Percentiles rank a stretch among this genome's conserved stretches.
These are phyloP conservation scores for Hippoglossus stenolepis DNA, from an alignment of 2,113 vertebrate species.

Conservation along the genomic window DNA sequence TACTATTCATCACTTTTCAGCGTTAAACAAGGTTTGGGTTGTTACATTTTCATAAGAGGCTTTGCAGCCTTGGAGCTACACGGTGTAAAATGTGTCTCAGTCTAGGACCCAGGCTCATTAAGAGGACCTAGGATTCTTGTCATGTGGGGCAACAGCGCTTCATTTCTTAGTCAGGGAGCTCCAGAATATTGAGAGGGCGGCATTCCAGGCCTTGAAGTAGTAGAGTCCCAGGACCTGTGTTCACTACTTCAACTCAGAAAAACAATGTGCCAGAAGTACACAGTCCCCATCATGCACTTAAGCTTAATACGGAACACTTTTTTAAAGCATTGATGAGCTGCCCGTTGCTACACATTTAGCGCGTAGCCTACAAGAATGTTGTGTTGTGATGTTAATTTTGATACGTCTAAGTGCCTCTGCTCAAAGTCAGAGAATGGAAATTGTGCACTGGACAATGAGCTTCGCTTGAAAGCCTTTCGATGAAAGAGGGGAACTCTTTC, in stretches of 20 bases:
- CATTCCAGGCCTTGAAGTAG: slow-evolving; percentile 55
- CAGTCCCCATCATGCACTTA: slow-evolving; percentile 43
- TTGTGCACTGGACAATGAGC: slow-evolving; percentile 35
- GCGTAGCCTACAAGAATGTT: slow-evolving; percentile 18
- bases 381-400: slow-evolving; percentile 57
- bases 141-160: slow-evolving; percentile 43
- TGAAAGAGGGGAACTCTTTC: slow-evolving; percentile 14
- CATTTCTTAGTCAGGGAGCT: slow-evolving; percentile 64
- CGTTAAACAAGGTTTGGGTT: slow-evolving; percentile 55
- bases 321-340: slow-evolving; percentile 56
- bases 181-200: slow-evolving; percentile 55
- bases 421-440: slow-evolving; percentile 19
- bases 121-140: slow-evolving; percentile 61
- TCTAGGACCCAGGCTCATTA: slow-evolving; percentile 67
- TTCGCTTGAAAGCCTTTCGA: slow-evolving; percentile 22
- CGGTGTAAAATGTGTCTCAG: slow-evolving; percentile 55
- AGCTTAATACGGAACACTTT: slow-evolving; percentile 39
- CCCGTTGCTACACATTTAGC: slow-evolving; percentile 37
- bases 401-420: slow-evolving; percentile 18
- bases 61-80: slow-evolving; percentile 62
- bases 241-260: slow-evolving; percentile 49
- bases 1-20: slow-evolving; percentile 47
- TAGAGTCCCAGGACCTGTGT: slow-evolving; percentile 71
- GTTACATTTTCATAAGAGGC: slow-evolving; percentile 54
- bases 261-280: slow-evolving; percentile 48